Conservation (phyloP, 2,888 invertebrate genomes). For the Sphaerophoria rueppellii region DNA sequence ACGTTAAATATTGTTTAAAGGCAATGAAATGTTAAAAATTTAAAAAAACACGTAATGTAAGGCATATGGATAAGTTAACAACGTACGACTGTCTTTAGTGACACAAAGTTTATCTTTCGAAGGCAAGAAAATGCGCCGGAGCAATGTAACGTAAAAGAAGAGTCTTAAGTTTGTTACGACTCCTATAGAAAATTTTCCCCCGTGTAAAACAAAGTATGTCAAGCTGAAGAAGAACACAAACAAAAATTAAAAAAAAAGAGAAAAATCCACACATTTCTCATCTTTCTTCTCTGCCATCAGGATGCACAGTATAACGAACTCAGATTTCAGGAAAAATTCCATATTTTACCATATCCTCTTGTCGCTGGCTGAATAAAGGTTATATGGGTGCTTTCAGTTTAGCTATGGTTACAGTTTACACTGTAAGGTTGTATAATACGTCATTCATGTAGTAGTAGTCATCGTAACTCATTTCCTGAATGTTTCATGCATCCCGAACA, state of each 20-base stretch:
- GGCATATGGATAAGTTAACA: too few relatives aligned
- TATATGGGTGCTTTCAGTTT: not conserved
- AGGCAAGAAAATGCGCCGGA: too few relatives aligned
- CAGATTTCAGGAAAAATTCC: constrained; percentile 69
- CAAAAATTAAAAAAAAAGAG: constrained; percentile 35
- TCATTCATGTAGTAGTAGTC: constrained; percentile 50
- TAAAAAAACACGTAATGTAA: too few relatives aligned
- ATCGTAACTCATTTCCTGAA: constrained; percentile 68
- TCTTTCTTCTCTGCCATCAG: constrained; percentile 30
- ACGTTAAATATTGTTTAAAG: too few relatives aligned
- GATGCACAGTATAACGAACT: constrained; percentile 55
- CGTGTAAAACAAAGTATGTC: not conserved
- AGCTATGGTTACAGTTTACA: not conserved
- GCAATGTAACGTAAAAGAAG: too few relatives aligned
- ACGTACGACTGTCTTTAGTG: too few relatives aligned
- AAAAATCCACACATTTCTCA: constrained; percentile 51
- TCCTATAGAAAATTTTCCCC: not conserved
- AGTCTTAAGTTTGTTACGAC: too few relatives aligned
- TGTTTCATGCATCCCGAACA: constrained; percentile 49
- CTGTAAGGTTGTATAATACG: constrained; percentile 21
- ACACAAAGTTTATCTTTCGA: too few relatives aligned
- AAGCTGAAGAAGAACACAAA: constrained; percentile 12
- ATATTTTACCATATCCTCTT: constrained; percentile 65
- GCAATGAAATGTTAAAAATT: too few relatives aligned
- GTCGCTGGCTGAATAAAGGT: not conserved